phyloP scores from a whole-genome alignment of 2,797 vertebrate genomes.

The Alca torda region DNA sequence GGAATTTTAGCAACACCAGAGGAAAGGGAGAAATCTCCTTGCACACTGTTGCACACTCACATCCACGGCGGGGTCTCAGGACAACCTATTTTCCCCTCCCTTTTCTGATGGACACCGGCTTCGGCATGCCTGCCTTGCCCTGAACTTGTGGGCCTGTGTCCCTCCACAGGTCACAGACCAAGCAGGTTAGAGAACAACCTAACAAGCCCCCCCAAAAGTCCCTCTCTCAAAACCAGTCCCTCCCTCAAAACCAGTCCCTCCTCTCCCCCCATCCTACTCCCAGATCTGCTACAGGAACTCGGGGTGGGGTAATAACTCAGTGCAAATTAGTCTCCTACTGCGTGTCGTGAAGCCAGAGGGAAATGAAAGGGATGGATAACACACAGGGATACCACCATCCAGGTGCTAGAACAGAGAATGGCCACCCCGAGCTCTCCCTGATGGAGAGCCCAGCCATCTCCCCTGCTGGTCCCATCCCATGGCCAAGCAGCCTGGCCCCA shows the following conservation, averaged over 20 bases:
- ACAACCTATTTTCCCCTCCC: neutral
- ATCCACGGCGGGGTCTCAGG: neutral
- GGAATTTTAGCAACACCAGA: neutral
- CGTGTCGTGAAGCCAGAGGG: neutral
- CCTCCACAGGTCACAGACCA: neutral
- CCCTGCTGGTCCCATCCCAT: neutral
- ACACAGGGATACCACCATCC: neutral
- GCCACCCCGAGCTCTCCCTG: rapidly evolving
- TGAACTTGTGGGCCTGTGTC: neutral
- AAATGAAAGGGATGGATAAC: neutral
- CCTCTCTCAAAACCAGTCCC: neutral
- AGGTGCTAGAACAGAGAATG: neutral
- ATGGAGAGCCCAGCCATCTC: neutral
- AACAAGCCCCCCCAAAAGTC: neutral
- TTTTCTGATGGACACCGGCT: neutral
- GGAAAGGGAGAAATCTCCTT: neutral
- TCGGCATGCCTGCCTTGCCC: neutral
- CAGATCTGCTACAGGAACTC: neutral
- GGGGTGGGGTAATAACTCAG: neutral
- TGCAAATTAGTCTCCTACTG: neutral
- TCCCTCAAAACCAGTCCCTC: neutral
- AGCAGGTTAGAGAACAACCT: neutral
- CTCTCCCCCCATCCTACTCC: neutral
- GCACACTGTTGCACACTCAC: neutral
- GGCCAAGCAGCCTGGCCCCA: neutral